Evolutionary conservation across 2,797 vertebrate genomes (phyloP).

Genomic region (Eupleurogrammus muticus): DNA sequence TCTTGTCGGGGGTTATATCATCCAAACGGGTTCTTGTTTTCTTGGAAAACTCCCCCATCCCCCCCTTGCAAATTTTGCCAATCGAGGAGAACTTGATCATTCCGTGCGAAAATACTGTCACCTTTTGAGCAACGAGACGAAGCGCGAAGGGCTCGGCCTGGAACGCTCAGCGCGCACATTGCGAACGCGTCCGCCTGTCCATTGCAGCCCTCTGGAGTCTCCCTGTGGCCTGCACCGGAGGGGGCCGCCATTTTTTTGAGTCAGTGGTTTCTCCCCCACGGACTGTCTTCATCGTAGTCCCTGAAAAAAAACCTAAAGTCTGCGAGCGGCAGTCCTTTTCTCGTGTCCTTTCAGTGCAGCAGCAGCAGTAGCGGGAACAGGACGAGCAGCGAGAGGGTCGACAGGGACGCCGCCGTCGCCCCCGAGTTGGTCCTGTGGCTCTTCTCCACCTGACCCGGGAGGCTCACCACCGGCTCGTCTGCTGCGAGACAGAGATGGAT

Average conservation of each 20-base stretch:
- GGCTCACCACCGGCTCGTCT: constrained; percentile 87
- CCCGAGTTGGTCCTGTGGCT: constrained; percentile 84
- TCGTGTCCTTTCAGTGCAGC: constrained; percentile 73
- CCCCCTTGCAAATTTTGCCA: constrained; percentile 20
- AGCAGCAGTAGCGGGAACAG: constrained; percentile 80
- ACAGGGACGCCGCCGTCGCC: constrained; percentile 57
- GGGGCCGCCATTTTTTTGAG: no score
- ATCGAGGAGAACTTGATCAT: constrained; percentile 49
- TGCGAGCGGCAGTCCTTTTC: constrained; percentile 60
- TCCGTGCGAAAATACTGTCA: constrained; percentile 52
- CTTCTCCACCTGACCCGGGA: constrained; percentile 84
- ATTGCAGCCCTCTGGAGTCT: constrained; percentile 59
- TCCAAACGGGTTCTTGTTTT: constrained; percentile 34
- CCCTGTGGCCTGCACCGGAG: constrained; percentile 84
- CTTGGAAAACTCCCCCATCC: constrained; percentile 18
- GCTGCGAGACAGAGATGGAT: constrained; percentile 60
- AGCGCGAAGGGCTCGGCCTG: constrained; percentile 44
- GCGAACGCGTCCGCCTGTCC: constrained; percentile 60
- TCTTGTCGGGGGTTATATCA: constrained; percentile 34
- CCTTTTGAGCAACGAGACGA: constrained; percentile 52
- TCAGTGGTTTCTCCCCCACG: constrained; percentile 74
- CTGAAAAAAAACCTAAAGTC: constrained; percentile 53
- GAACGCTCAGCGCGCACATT: constrained; percentile 48
- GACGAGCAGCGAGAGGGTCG: constrained; percentile 77
- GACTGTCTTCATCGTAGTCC: constrained; percentile 78